A percentile compares a stretch with the other conserved stretches of the same genome.
Evolutionary conservation across 1,140 invertebrate species (phyloP).

Genomic region (Ceratina australensis): DNA sequence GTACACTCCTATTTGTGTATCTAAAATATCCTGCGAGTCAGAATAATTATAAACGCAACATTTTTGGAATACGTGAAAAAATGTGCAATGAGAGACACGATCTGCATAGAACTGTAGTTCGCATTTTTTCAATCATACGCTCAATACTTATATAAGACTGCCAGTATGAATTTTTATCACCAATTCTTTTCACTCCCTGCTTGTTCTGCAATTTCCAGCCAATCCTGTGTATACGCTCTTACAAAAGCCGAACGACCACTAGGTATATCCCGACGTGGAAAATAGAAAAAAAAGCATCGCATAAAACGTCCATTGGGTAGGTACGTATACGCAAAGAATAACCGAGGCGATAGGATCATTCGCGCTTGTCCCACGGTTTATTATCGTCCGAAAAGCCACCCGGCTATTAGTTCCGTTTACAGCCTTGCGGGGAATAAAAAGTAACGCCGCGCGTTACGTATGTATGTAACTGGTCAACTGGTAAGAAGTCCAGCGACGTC

Average conservation of each 20-base stretch:
- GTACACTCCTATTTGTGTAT: no score
- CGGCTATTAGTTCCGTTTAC: conserved; percentile 57
- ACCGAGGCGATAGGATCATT: conserved; percentile 23
- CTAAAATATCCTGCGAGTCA: no score
- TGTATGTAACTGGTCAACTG: neutral
- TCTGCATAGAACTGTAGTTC: no score
- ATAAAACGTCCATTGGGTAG: neutral
- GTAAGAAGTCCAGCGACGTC: neutral
- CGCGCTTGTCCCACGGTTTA: conserved; percentile 39
- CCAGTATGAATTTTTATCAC: no score
- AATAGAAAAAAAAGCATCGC: conserved; percentile 12
- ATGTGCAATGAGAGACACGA: no score
- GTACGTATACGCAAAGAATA: neutral
- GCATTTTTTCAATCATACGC: no score
- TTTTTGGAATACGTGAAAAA: no score
- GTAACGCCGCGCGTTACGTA: conserved; percentile 40
- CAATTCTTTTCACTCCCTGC: no score
- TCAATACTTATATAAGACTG: no score
- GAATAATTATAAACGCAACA: no score
- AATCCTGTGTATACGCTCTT: neutral
- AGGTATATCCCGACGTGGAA: neutral
- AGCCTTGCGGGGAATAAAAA: conserved; percentile 50
- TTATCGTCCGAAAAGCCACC: conserved; percentile 51
- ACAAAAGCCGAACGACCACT: neutral
- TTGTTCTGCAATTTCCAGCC: neutral